Conservation (phyloP, 2,113 vertebrate species). For the Crotalus tigris region DNA sequence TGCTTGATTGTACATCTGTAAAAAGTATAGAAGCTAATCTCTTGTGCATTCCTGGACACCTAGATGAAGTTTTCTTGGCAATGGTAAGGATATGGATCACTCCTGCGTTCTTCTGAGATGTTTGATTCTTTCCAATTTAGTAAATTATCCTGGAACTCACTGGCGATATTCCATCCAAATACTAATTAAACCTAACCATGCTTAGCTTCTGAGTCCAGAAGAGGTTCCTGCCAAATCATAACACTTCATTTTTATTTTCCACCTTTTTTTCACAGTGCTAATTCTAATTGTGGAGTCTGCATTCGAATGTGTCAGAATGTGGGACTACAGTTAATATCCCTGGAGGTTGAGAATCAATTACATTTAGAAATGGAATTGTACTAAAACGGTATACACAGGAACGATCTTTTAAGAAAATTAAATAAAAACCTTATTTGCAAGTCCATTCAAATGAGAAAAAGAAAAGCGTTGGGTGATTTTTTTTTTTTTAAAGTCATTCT, state of each 20-base stretch:
- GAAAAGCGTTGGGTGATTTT: slow-evolving; percentile 53
- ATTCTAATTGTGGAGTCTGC: slow-evolving; percentile 53
- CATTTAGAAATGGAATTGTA: slow-evolving; percentile 59
- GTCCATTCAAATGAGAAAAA: slow-evolving; percentile 59
- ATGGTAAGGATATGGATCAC: neutral
- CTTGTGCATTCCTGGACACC: neutral
- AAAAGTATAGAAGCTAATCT: neutral
- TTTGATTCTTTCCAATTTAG: neutral
- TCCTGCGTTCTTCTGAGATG: neutral
- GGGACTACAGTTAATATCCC: slow-evolving; percentile 61
- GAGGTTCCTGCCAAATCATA: neutral
- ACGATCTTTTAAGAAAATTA: slow-evolving; percentile 70
- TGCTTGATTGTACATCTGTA: neutral
- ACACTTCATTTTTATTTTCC: slow-evolving; percentile 46
- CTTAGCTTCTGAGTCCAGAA: neutral
- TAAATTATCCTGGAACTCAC: neutral
- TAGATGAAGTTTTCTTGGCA: neutral
- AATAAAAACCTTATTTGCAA: slow-evolving; percentile 70
- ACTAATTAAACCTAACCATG: neutral
- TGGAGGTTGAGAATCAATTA: slow-evolving; percentile 71
- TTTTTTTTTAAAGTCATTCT: slow-evolving; percentile 24
- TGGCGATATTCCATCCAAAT: neutral
- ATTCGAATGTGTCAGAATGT: slow-evolving; percentile 61
- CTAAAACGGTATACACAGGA: slow-evolving; percentile 58
- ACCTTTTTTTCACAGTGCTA: slow-evolving; percentile 52